phyloP scores from a whole-genome alignment of 2,797 vertebrate species.

The Caiman crocodilus region DNA sequence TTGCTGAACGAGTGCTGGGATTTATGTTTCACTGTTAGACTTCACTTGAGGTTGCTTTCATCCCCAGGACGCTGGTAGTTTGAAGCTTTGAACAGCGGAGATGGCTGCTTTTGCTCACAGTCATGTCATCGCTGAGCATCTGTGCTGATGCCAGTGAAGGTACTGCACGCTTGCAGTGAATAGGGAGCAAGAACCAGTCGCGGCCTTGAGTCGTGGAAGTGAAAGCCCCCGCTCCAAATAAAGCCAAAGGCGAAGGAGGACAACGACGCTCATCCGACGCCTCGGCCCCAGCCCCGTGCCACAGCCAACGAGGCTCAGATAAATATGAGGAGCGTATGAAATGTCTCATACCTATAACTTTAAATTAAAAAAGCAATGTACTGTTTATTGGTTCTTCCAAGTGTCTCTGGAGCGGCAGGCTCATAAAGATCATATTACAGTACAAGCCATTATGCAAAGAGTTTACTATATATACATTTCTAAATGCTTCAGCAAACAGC shows the following conservation, averaged over 20 bases:
- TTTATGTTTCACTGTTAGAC: background rate
- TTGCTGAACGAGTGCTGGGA: background rate
- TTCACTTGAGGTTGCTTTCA: background rate
- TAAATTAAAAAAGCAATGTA: conserved; percentile 76
- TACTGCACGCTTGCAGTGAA: background rate
- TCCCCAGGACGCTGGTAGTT: background rate
- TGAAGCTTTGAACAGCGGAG: background rate
- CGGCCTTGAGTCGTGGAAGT: background rate
- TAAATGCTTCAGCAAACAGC: conserved; percentile 80
- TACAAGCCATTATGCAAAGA: conserved; percentile 73
- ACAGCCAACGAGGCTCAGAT: background rate
- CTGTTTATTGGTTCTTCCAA: conserved; percentile 63
- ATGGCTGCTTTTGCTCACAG: background rate
- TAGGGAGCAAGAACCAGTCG: background rate
- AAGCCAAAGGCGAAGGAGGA: background rate
- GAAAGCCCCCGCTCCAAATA: background rate
- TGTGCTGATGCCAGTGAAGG: background rate
- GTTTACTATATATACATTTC: conserved; percentile 74
- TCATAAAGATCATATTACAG: conserved; percentile 78
- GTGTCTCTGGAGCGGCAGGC: conserved; percentile 50
- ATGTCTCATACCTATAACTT: conserved; percentile 71
- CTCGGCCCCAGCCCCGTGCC: rapidly evolving
- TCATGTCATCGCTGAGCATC: background rate
- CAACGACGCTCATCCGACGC: rapidly evolving
- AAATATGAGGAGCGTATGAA: background rate